phyloP scores from a whole-genome alignment of 2,113 vertebrate genomes.

The Acanthochromis polyacanthus region DNA sequence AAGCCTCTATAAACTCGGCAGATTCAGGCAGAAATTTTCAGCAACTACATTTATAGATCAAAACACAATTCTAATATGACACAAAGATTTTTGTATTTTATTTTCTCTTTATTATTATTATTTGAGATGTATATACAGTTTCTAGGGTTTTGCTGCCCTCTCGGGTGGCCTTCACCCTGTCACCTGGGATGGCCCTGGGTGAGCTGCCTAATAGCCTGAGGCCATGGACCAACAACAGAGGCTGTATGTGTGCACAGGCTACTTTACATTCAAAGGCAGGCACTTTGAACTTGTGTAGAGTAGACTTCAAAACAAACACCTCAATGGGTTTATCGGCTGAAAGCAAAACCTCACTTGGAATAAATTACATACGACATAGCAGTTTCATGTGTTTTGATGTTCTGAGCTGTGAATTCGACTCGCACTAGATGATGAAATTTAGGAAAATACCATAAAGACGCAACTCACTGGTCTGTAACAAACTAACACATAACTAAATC shows the following conservation, averaged over 20 bases:
- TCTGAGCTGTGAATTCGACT: constrained; percentile 13
- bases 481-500: background rate
- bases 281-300: constrained; percentile 42
- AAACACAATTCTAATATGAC: background rate
- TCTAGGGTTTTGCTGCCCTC: background rate
- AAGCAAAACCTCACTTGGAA: constrained; percentile 18
- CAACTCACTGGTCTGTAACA: background rate
- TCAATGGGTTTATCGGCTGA: constrained; percentile 2
- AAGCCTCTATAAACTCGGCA: too few species aligned
- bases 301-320: constrained; percentile 51
- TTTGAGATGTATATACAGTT: constrained; percentile 21
- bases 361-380: background rate
- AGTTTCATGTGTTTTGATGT: background rate
- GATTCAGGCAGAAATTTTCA: background rate
- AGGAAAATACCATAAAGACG: background rate
- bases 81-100: background rate
- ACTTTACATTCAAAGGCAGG: constrained; percentile 46
- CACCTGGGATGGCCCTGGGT: constrained; percentile 56
- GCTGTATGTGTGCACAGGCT: constrained; percentile 14
- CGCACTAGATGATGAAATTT: background rate
- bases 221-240: constrained; percentile 53
- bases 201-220: constrained; percentile 38
- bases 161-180: constrained; percentile 18
- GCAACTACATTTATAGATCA: background rate
- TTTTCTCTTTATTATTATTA: too few species aligned